Base-by-base conservation (phyloP, 2,797 vertebrate genomes). In the Menidia menidia region DNA sequence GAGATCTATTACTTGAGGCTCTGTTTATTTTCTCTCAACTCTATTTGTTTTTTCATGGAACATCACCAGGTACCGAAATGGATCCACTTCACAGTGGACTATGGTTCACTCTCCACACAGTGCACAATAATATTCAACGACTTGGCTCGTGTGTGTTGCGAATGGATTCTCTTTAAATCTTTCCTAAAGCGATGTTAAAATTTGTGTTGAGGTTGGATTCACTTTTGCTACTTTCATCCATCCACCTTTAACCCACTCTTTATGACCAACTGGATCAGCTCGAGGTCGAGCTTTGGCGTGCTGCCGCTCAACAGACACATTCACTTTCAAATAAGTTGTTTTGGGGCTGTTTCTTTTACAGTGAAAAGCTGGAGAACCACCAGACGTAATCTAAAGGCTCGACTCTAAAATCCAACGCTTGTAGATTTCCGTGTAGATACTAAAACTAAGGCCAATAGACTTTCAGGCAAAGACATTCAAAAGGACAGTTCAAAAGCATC, bases 11-110 rank as follows among this genome's bases (percentile, higher is more conserved):
- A 35, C 4, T 54, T 59, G 65, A 64, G 48, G 32, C 35, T 73
- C 47, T 78, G 78, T 71, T 88, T 86, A 83, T 82, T 65, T 79
- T 84, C 71, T 81, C 82, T 82, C 48, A 31, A 71, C 71, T 84
- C 55, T 80, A 81, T 86, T 88, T 84, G 77, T 83, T 84, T 82
- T 82, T 75, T 66, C 77, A 86, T 59, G 70, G 65, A 85, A 84
- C 66, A 82, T 73, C 54, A 44, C 55, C 52, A 54, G 52, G 53
- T 88, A 81, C 86, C 86, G 71, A 84, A 62, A 76, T 11, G 48
- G 32, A 86, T 77, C 77, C 73, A 80, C 75, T 70, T 62, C 31
- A 64, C 61, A 64, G 57, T 41, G 2, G 25, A 62, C 48, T 16
- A 16, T 2, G 25, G 25, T 51, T 25, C 10, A 16, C 60, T 81